Base-by-base conservation (phyloP, 2,797 vertebrate species). In the Enteromius treurensis region DNA sequence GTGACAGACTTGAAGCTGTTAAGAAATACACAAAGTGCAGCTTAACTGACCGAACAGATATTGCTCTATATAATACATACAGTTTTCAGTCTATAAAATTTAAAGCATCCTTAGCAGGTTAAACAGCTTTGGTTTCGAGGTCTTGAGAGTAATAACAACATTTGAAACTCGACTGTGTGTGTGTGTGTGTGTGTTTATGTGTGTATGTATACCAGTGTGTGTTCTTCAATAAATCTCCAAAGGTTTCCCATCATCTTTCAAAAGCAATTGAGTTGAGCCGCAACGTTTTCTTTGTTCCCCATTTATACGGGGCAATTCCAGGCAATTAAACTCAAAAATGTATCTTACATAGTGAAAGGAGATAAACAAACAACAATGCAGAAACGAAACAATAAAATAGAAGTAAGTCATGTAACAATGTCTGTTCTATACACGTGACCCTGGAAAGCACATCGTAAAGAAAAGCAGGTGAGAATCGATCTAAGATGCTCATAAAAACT, bases 11-110 rank as follows among this genome's bases (percentile, higher is more conserved):
- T 95, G 96, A 98, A 97, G 97, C 95, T 96, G 96, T 97, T 96
- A 94, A 96, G 96, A 97, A 98, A 98, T 96, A 98, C 97, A 98
- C 96, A 98, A 98, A 99, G 97, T 98, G 97, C 97, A 96, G 97
- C 95, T 96, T 95, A 96, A 98, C 96, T 95, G 96, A 98, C 96
- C 96, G 96, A 97, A 98, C 97, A 97, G 96, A 97, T 99, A 99
- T 99, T 99, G 98, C 98, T 98, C 96, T 97, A 97, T 95, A 97
- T 96, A 96, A 97, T 95, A 97, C 95, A 95, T 96, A 98, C 95
- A 97, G 96, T 96, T 97, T 94, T 93, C 93, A 94, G 93, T 95
- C 91, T 93, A 94, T 93, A 94, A 91, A 94, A 95, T 92, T 84
- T 95, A 96, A 97, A 97, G 95, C 95, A 96, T 97, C 94, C 95